These are phyloP conservation scores for Ceratina japonica DNA, from an alignment of 1,140 invertebrate genomes.

Conservation along the genomic window DNA sequence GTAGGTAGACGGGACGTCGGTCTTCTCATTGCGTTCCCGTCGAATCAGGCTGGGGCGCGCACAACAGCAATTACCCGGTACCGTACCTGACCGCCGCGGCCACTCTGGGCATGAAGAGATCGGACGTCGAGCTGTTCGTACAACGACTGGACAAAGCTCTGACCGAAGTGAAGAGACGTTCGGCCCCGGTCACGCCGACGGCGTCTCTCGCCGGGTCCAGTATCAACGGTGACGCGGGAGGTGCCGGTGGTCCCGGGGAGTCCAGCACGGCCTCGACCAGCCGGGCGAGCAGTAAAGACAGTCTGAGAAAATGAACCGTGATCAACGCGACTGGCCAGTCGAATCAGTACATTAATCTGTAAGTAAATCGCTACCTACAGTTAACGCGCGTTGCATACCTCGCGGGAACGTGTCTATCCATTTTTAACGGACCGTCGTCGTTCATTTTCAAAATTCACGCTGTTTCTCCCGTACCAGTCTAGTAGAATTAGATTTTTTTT, in stretches of 20 bases:
- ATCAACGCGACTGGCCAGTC: slow-evolving; percentile 78
- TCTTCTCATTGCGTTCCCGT: not conserved
- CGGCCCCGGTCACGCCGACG: slow-evolving; percentile 79
- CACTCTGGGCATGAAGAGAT: slow-evolving; percentile 84
- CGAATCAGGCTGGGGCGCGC: slow-evolving; percentile 85
- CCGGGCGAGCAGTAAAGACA: slow-evolving; percentile 81
- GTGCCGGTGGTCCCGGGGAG: slow-evolving; percentile 73
- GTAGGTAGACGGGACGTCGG: not conserved
- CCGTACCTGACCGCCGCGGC: slow-evolving; percentile 87
- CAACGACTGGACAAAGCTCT: slow-evolving; percentile 83
- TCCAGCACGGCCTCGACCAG: slow-evolving; percentile 80
- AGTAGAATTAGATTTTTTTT: too few relatives aligned
- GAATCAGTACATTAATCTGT: slow-evolving; percentile 76
- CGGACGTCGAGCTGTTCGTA: slow-evolving; percentile 85
- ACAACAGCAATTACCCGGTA: slow-evolving; percentile 82
- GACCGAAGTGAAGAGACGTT: slow-evolving; percentile 79
- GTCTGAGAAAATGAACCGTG: slow-evolving; percentile 80
- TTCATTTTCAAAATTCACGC: too few relatives aligned
- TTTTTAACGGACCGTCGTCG: not conserved
- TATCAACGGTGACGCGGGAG: slow-evolving; percentile 74
- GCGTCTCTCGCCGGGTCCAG: slow-evolving; percentile 75
- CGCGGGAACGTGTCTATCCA: slow-evolving; percentile 4
- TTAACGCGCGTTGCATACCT: slow-evolving; percentile 46
- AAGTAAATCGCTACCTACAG: slow-evolving; percentile 60
- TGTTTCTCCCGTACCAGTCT: not conserved